Base-by-base conservation (phyloP, 2,113 vertebrate species). In the chimpanzee (Pan troglodytes) region DNA sequence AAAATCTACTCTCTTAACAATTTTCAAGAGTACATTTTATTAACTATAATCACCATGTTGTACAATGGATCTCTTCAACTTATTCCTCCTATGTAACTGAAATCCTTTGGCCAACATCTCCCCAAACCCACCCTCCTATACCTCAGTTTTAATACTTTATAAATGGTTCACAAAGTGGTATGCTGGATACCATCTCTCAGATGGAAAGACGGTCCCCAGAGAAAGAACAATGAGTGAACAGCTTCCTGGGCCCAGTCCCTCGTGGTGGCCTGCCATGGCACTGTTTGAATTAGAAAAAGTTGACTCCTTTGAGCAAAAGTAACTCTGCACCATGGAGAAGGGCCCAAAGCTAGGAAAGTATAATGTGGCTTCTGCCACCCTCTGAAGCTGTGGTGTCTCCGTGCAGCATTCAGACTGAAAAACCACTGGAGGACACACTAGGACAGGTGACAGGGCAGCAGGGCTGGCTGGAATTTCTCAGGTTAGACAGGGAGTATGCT, bases 101-200 rank as follows among this genome's bases (percentile, higher is more conserved):
- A 92, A 80, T 50, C 32, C 20, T 79, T 30, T 64, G 43, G 45
- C 8, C 16, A 67, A 23, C 43, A 67, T 38, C 32, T 50, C 2
- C 59, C 61, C 43, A 48, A 80, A 52, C 35, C 59, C 16, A 22
- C 22, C 32, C 50, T 20, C 16, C 27, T 11, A 45, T 30, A 84
- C 32, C 89, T 92, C 45, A 78, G 61, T 80, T 88, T 85, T 76
- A 85, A 64, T 83, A 90, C 32, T 32, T 90, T 93, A 78, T 17
- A 95, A 78, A 87, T 78, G 79, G 40, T 38, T 96, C 25, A 95
- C 57, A 87, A 90, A 88, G 76, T 93, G 64, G 32, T 80, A 57
- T 43, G 9, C 55, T 76, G 5, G 43, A 25, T 82, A 86, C 48
- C 73, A 86, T 93, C 94, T 72, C 67, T 86, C 38, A 86, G 40